phyloP scores from a whole-genome alignment of 2,888 invertebrate genomes.

The Apotomis betuletana region DNA sequence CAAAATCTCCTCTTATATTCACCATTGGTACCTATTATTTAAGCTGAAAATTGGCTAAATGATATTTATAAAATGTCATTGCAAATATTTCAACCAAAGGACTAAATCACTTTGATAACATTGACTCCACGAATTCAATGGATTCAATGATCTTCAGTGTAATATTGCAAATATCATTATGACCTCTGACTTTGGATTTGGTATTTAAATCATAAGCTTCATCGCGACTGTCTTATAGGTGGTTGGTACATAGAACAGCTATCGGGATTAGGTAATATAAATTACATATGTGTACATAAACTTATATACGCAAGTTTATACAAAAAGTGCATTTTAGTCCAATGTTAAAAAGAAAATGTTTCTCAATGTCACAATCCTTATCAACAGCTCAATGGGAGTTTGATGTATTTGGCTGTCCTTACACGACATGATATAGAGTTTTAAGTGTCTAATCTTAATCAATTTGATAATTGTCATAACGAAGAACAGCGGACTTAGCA shows the following conservation, averaged over 20 bases:
- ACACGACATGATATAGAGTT: background rate
- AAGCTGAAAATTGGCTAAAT: background rate
- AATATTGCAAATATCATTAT: conserved; percentile 35
- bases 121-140: conserved; percentile 16
- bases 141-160: conserved; percentile 36
- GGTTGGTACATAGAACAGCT: background rate
- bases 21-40: background rate
- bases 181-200: conserved; percentile 26
- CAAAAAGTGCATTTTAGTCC: too few species aligned
- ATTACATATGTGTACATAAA: too few species aligned
- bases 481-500: background rate
- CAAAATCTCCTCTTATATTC: too few species aligned
- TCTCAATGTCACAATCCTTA: too few species aligned
- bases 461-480: conserved; percentile 1
- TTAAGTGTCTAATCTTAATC: background rate
- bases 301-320: too few species aligned
- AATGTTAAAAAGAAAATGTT: too few species aligned
- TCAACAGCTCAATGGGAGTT: background rate
- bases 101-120: conserved; percentile 36
- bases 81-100: conserved; percentile 26
- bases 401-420: conserved; percentile 2
- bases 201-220: conserved; percentile 24
- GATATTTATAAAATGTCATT: conserved; percentile 11
- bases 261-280: background rate
- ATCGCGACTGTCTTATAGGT: background rate